These are phyloP conservation scores for Pogoniulus pusillus DNA, from an alignment of 2,797 vertebrate genomes.

Conservation along the genomic window DNA sequence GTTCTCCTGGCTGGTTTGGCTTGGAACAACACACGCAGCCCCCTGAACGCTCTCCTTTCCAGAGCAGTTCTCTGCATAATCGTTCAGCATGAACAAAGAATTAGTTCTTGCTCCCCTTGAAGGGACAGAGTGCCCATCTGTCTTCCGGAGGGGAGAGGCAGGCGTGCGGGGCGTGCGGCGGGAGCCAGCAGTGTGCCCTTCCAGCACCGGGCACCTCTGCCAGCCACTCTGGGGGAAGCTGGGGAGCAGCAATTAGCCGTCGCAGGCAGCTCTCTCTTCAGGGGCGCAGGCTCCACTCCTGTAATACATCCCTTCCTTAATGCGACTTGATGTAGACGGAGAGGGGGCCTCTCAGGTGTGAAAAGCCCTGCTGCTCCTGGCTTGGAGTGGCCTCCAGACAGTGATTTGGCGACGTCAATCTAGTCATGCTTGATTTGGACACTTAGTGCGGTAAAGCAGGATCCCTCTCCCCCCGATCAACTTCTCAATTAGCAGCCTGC, in stretches of 20 bases:
- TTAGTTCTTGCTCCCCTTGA: not conserved
- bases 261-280: not conserved
- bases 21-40: too few relatives aligned
- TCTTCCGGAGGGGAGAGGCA: not conserved
- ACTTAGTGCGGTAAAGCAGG: conserved; percentile 76
- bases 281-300: not conserved
- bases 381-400: conserved; percentile 78
- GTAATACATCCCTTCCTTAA: conserved; percentile 79
- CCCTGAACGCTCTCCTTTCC: not conserved
- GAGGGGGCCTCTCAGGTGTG: conserved; percentile 78
- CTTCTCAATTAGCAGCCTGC: conserved; percentile 90
- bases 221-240: not conserved
- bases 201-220: not conserved
- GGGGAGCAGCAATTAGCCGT: conserved; percentile 35
- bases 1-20: not conserved
- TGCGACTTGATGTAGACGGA: conserved; percentile 82
- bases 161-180: not conserved
- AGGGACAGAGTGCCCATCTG: not conserved
- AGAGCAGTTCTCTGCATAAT: fast-evolving
- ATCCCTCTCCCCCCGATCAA: conserved; percentile 81
- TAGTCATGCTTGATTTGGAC: conserved; percentile 86
- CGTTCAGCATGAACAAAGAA: fast-evolving
- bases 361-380: conserved; percentile 79
- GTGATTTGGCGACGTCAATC: conserved; percentile 85
- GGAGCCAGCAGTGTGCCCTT: not conserved